phyloP scores from a whole-genome alignment of 2,797 vertebrate species.

The Microctenopoma stevenorrisi region DNA sequence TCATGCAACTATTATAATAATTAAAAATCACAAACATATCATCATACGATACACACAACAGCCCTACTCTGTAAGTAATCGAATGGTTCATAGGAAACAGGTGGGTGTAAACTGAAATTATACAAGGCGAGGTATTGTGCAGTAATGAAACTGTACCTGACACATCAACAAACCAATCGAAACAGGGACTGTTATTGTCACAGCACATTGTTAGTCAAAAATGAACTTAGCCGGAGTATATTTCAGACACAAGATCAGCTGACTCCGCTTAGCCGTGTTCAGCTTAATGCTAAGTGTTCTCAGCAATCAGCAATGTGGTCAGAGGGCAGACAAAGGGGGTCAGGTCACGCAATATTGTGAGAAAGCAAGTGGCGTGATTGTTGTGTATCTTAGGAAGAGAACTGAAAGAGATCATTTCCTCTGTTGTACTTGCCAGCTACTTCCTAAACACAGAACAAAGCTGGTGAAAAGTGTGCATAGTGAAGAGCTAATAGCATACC shows the following conservation, averaged over 20 bases:
- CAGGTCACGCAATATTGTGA: slow-evolving; percentile 24
- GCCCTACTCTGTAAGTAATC: slow-evolving; percentile 6
- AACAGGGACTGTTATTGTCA: no score
- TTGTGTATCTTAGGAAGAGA: slow-evolving; percentile 25
- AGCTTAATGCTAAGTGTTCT: slow-evolving; percentile 21
- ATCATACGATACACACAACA: no score
- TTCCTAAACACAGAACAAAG: slow-evolving; percentile 54
- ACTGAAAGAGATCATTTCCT: slow-evolving; percentile 56
- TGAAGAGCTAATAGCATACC: slow-evolving; percentile 67
- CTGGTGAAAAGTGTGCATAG: slow-evolving; percentile 8
- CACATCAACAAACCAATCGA: neutral
- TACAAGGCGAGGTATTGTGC: neutral
- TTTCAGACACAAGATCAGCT: slow-evolving; percentile 16
- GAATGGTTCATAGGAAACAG: slow-evolving; percentile 21
- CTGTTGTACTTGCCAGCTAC: slow-evolving; percentile 23
- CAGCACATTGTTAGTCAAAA: no score
- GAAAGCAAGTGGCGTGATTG: slow-evolving; percentile 26
- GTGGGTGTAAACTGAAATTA: neutral
- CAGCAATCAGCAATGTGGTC: slow-evolving; percentile 31
- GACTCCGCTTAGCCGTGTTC: slow-evolving; percentile 19
- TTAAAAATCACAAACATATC: no score
- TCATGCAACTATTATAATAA: no score
- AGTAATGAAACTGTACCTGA: neutral
- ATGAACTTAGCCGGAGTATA: no score
- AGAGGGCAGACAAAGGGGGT: slow-evolving; percentile 22